Conservation (phyloP, 2,888 invertebrate genomes). For the Saturnia japonica region DNA sequence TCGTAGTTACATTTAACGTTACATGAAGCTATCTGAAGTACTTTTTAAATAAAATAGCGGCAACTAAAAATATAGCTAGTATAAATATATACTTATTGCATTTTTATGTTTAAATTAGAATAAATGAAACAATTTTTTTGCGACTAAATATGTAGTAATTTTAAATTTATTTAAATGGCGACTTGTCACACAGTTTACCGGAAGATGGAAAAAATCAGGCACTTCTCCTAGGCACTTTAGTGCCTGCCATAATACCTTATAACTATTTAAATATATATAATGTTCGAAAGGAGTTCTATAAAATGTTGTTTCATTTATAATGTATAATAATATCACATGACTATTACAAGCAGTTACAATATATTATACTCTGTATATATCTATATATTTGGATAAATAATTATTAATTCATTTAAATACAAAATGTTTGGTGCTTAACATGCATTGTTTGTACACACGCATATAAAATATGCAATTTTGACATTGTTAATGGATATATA, state of each 20-base stretch:
- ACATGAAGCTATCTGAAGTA: slow-evolving; percentile 11
- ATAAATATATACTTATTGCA: background rate
- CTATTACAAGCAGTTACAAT: background rate
- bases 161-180: background rate
- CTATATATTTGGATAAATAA: slow-evolving; percentile 8
- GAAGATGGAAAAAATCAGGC: too few species aligned
- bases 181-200: background rate
- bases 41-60: background rate
- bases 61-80: background rate
- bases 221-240: background rate
- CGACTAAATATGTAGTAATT: background rate
- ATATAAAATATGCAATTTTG: slow-evolving; percentile 61
- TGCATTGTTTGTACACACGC: slow-evolving; percentile 57
- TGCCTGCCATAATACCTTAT: background rate
- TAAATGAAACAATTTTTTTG: background rate
- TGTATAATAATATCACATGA: background rate
- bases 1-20: slow-evolving; percentile 41
- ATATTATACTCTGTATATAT: background rate
- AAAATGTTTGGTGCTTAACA: slow-evolving; percentile 64
- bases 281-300: background rate
- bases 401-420: slow-evolving; percentile 24
- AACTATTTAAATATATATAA: background rate
- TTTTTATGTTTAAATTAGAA: background rate
- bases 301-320: background rate
- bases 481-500: slow-evolving; percentile 55